Conservation (phyloP, 2,797 vertebrate genomes). For the Champsocephalus gunnari region DNA sequence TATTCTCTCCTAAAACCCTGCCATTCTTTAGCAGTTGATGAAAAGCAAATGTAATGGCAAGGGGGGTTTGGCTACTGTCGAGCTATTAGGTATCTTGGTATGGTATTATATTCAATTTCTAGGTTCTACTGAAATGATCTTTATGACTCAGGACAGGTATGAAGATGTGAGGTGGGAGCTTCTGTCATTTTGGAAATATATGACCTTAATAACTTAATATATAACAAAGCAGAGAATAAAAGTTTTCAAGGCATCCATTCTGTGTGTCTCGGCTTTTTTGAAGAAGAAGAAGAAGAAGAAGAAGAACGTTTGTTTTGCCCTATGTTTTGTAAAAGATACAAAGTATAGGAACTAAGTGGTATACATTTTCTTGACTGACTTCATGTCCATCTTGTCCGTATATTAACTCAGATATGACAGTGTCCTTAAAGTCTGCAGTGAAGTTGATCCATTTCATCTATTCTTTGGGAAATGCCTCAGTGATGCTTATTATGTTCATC, state of each 20-base stretch:
- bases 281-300: too few relatives aligned
- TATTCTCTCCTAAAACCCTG: constrained; percentile 4
- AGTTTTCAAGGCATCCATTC: constrained; percentile 10
- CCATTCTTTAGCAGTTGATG: constrained; percentile 19
- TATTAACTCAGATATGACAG: background rate
- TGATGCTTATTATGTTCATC: too few relatives aligned
- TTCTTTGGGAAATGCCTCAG: too few relatives aligned
- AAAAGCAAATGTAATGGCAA: constrained; percentile 26
- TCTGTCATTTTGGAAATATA: constrained; percentile 1
- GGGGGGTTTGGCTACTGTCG: constrained; percentile 31
- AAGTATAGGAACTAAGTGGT: too few relatives aligned
- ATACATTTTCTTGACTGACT: too few relatives aligned
- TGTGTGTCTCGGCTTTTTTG: background rate
- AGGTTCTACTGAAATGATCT: constrained; percentile 10
- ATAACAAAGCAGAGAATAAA: constrained; percentile 8
- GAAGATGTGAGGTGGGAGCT: background rate
- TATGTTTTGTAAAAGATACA: too few relatives aligned
- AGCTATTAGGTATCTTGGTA: constrained; percentile 6
- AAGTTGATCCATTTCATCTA: too few relatives aligned
- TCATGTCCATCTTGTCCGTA: background rate
- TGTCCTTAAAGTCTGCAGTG: background rate
- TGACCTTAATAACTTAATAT: constrained; percentile 10
- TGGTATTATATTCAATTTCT: constrained; percentile 8
- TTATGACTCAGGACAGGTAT: background rate
- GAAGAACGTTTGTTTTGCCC: too few relatives aligned